phyloP scores from a whole-genome alignment of 2,888 invertebrate species.

The Phengaris arion region DNA sequence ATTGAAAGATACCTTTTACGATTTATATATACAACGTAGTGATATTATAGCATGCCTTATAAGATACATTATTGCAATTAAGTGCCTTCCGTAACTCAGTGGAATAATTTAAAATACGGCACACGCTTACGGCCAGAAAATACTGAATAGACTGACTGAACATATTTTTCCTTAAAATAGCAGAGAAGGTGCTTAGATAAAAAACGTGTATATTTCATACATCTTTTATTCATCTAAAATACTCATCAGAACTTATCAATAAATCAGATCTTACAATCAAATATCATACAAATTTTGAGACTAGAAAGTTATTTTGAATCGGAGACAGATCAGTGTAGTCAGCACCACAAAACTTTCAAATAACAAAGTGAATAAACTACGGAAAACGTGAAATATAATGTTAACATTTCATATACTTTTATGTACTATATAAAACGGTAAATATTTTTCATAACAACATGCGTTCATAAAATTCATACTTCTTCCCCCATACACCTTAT shows the following conservation, averaged over 20 bases:
- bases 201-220: constrained; percentile 43
- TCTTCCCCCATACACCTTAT: constrained; percentile 30
- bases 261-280: constrained; percentile 63
- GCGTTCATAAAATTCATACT: constrained; percentile 11
- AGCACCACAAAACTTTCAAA: constrained; percentile 32
- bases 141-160: too few relatives aligned
- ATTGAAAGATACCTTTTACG: too few relatives aligned
- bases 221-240: constrained; percentile 59
- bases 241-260: constrained; percentile 63
- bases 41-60: too few relatives aligned
- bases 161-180: neutral
- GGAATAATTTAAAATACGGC: too few relatives aligned
- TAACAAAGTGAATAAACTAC: constrained; percentile 17
- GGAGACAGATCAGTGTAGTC: constrained; percentile 50
- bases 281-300: constrained; percentile 67
- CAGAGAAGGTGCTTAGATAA: constrained; percentile 33
- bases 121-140: too few relatives aligned
- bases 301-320: constrained; percentile 72
- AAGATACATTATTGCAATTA: too few relatives aligned
- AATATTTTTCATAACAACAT: constrained; percentile 29
- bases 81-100: too few relatives aligned
- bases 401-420: constrained; percentile 34
- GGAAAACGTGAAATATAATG: constrained; percentile 4
- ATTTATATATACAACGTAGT: too few relatives aligned
- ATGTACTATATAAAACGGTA: constrained; percentile 20